Percentiles rank a stretch among this genome's conserved stretches.
phyloP scores from a whole-genome alignment of 2,113 vertebrate genomes.

The Protomyctophum bolini region DNA sequence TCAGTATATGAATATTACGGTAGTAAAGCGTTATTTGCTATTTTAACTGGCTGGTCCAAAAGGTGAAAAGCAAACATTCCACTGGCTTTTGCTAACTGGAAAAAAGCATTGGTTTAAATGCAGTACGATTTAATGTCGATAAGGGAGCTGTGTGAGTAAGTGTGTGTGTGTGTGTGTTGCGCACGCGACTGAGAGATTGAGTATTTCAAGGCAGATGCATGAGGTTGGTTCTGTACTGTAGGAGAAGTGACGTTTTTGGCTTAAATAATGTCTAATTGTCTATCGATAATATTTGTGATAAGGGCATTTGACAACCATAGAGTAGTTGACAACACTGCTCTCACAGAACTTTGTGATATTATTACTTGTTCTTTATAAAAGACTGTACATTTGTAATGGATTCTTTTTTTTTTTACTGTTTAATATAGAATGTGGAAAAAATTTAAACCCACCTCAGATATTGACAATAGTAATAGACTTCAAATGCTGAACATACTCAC shows the following conservation, averaged over 20 bases:
- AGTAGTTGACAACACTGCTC: constrained; percentile 56
- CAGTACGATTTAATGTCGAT: constrained; percentile 23
- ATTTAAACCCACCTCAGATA: constrained; percentile 29
- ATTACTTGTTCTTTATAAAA: constrained; percentile 65
- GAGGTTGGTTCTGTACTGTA: constrained; percentile 7
- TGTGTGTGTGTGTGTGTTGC: not conserved
- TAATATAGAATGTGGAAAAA: constrained; percentile 37
- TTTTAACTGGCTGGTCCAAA: constrained; percentile 18
- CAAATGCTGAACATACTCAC: constrained; percentile 44
- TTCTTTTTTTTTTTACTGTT: constrained; percentile 60
- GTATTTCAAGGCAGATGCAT: constrained; percentile 8
- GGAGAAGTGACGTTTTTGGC: constrained; percentile 31
- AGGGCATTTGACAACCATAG: constrained; percentile 53
- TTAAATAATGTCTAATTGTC: constrained; percentile 22
- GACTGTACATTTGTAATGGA: constrained; percentile 63
- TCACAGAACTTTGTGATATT: constrained; percentile 64
- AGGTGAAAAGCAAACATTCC: constrained; percentile 27
- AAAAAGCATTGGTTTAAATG: constrained; percentile 40
- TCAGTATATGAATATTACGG: constrained; percentile 44
- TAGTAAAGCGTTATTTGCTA: constrained; percentile 39
- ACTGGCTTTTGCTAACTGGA: constrained; percentile 33
- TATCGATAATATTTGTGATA: constrained; percentile 53
- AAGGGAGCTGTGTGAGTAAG: constrained; percentile 6
- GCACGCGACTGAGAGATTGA: constrained; percentile 6
- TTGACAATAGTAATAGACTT: constrained; percentile 33